Percentiles rank a stretch among this genome's conserved stretches.
These are phyloP conservation scores for Zaprionus taronus DNA, from an alignment of 1,140 invertebrate species.

Conservation along the genomic window DNA sequence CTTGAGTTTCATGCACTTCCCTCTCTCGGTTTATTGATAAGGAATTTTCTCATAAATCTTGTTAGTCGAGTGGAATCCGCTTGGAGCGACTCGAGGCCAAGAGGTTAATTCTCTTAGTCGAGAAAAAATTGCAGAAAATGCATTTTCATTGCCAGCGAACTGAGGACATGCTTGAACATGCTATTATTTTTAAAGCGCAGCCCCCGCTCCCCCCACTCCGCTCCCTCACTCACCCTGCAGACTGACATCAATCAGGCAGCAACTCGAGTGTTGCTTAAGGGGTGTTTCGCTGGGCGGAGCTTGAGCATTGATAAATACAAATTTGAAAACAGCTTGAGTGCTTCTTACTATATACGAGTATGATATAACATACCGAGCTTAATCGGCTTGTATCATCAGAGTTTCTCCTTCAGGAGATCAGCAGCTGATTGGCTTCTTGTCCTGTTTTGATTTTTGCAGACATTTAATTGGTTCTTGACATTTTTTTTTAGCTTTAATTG, in stretches of 20 bases:
- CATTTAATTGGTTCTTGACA: too few species aligned
- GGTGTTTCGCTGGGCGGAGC: not conserved
- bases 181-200: not conserved
- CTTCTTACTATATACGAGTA: too few species aligned
- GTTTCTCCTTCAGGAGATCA: too few species aligned
- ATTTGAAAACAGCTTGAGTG: too few species aligned
- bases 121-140: conserved; percentile 1
- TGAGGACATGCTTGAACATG: conserved; percentile 3
- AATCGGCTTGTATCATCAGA: too few species aligned
- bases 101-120: not conserved
- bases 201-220: not conserved
- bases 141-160: conserved; percentile 1
- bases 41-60: conserved; percentile 11
- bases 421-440: too few species aligned
- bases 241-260: not conserved
- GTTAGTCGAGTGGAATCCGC: conserved; percentile 11
- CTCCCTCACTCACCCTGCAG: not conserved
- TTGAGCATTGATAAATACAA: too few species aligned
- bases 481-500: too few species aligned
- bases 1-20: conserved; percentile 11
- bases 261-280: not conserved
- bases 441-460: too few species aligned
- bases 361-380: too few species aligned
- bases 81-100: conserved; percentile 1
- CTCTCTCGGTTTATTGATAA: conserved; percentile 4